Evolutionary conservation across 2,113 vertebrate species (phyloP).

Genomic region (Ranitomeya imitator): DNA sequence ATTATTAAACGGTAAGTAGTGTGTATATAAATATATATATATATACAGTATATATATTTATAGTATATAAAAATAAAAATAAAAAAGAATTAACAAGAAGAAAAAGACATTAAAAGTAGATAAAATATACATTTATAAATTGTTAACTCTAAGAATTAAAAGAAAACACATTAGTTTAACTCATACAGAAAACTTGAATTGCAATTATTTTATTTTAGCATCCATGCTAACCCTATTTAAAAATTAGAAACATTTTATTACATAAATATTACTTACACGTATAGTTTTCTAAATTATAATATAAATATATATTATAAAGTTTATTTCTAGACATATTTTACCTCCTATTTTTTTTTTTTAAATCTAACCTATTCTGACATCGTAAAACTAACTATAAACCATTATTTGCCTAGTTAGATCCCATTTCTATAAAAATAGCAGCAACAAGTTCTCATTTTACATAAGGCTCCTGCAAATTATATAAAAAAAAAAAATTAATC

Average conservation of each 20-base stretch:
- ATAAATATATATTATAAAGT: not conserved
- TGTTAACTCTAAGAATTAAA: not conserved
- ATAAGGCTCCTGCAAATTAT: not conserved
- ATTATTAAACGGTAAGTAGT: too few species aligned
- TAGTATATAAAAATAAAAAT: not conserved
- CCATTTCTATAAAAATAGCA: not conserved
- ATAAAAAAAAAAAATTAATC: not conserved
- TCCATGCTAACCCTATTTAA: not conserved
- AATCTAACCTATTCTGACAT: not conserved
- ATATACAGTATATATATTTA: not conserved
- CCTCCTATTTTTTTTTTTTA: not conserved
- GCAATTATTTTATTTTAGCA: not conserved
- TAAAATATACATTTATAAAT: not conserved
- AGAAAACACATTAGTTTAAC: not conserved
- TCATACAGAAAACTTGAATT: not conserved
- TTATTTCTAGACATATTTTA: not conserved
- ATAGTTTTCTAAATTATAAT: too few species aligned
- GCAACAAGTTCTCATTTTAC: not conserved
- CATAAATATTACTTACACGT: too few species aligned
- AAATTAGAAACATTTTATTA: too few species aligned
- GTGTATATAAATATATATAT: too few species aligned
- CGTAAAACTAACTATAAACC: not conserved
- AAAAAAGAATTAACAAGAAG: not conserved
- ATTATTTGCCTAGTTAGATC: not conserved
- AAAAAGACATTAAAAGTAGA: not conserved